Evolutionary conservation across 2,888 invertebrate genomes (phyloP).

Genomic region (Acronicta psi): DNA sequence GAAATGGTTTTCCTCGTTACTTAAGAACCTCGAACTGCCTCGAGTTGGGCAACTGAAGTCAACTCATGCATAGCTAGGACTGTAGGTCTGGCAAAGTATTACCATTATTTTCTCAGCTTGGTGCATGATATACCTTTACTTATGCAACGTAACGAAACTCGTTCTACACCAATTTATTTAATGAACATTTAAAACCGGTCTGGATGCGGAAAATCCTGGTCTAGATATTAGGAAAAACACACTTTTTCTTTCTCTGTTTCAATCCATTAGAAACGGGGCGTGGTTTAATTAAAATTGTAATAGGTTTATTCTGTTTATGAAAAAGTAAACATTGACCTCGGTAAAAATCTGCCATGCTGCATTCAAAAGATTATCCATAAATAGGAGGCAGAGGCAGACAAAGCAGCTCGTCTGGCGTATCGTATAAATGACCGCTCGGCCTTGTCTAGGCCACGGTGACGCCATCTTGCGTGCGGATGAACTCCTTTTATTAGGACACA

Average conservation of each 20-base stretch:
- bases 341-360: constrained; percentile 64
- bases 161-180: constrained; percentile 34
- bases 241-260: constrained; percentile 24
- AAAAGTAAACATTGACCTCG: constrained; percentile 28
- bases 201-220: constrained; percentile 44
- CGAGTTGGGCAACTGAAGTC: constrained; percentile 41
- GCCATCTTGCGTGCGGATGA: constrained; percentile 84
- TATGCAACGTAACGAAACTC: constrained; percentile 49
- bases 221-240: constrained; percentile 34
- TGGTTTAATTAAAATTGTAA: constrained; percentile 16
- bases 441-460: constrained; percentile 89
- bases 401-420: constrained; percentile 81
- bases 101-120: constrained; percentile 46
- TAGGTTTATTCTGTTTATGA: constrained; percentile 26
- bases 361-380: constrained; percentile 64
- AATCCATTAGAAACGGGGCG: constrained; percentile 23
- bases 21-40: constrained; percentile 37
- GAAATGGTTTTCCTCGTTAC: constrained; percentile 46
- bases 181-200: constrained; percentile 33
- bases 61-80: constrained; percentile 29
- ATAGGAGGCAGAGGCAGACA: constrained; percentile 73
- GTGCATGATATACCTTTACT: constrained; percentile 48
- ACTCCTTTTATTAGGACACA: constrained; percentile 82
- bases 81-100: constrained; percentile 52
- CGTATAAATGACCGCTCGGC: constrained; percentile 87